A percentile compares a stretch with the other conserved stretches of the same genome.
These are phyloP conservation scores for Biston betularia DNA, from an alignment of 2,888 invertebrate genomes.

Conservation along the genomic window DNA sequence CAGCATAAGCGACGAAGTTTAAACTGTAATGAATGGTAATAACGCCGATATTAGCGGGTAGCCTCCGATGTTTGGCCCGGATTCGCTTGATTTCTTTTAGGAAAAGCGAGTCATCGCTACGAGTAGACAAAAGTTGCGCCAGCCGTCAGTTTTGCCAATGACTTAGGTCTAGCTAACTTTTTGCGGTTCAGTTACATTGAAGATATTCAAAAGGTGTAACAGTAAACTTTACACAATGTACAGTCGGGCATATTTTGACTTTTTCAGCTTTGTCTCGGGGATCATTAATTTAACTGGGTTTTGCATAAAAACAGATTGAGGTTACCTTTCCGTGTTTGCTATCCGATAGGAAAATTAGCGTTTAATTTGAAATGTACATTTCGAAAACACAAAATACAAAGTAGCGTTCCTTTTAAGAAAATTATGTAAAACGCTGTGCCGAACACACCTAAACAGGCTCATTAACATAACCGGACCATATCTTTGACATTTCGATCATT, in stretches of 20 bases:
- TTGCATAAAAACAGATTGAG: conserved; percentile 6
- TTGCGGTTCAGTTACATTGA: conserved; percentile 32
- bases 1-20: conserved; percentile 45
- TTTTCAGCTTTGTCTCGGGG: conserved; percentile 13
- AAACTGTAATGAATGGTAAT: conserved; percentile 48
- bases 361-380: conserved; percentile 12
- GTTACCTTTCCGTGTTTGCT: neutral
- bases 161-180: conserved; percentile 26
- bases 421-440: conserved; percentile 51
- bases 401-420: conserved; percentile 45
- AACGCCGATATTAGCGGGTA: conserved; percentile 54
- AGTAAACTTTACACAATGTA: conserved; percentile 29
- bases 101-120: conserved; percentile 63
- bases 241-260: conserved; percentile 23
- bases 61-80: conserved; percentile 58
- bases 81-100: conserved; percentile 71
- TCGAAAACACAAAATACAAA: conserved; percentile 17
- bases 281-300: conserved; percentile 13
- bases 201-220: conserved; percentile 31
- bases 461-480: conserved; percentile 62
- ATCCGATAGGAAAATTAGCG: neutral
- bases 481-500: conserved; percentile 61
- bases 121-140: conserved; percentile 56
- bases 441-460: conserved; percentile 48
- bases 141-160: conserved; percentile 38